Percentiles rank a stretch among this genome's conserved stretches.
Conservation (phyloP, 1,140 invertebrate species). For the Megalonaias nervosa region DNA sequence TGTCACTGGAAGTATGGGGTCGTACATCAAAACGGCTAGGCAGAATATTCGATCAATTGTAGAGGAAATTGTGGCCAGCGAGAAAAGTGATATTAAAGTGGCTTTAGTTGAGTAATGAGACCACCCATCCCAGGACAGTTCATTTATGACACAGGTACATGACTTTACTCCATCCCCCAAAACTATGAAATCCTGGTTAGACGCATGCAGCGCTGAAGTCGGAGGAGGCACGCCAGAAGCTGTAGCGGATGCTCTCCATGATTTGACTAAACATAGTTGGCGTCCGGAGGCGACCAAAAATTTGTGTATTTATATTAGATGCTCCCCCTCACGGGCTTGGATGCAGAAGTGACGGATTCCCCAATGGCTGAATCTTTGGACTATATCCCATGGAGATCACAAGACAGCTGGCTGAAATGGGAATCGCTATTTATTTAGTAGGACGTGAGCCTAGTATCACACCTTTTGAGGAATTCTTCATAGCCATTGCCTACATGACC, state of each 20-base stretch:
- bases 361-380: slow-evolving; percentile 48
- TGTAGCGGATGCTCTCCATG: slow-evolving; percentile 62
- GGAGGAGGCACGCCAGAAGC: slow-evolving; percentile 65
- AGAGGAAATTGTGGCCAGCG: slow-evolving; percentile 57
- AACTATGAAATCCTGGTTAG: slow-evolving; percentile 60
- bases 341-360: slow-evolving; percentile 40
- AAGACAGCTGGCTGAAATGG: slow-evolving; percentile 57
- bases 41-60: slow-evolving; percentile 61
- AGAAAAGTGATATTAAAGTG: slow-evolving; percentile 57
- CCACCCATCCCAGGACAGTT: slow-evolving; percentile 57
- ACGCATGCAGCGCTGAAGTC: slow-evolving; percentile 47
- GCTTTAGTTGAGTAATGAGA: slow-evolving; percentile 65
- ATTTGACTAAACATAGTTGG: slow-evolving; percentile 59
- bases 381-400: slow-evolving; percentile 58
- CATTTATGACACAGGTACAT: slow-evolving; percentile 56
- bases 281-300: slow-evolving; percentile 61
- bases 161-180: slow-evolving; percentile 60
- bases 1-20: slow-evolving; percentile 63
- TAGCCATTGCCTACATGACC: slow-evolving; percentile 57
- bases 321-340: slow-evolving; percentile 63
- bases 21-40: slow-evolving; percentile 57
- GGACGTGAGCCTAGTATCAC: slow-evolving; percentile 60
- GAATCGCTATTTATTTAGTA: slow-evolving; percentile 58
- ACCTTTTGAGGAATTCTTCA: slow-evolving; percentile 65
- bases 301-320: slow-evolving; percentile 61